These are phyloP conservation scores for Tridacna crocea DNA, from an alignment of 2,888 invertebrate species.

Conservation along the genomic window DNA sequence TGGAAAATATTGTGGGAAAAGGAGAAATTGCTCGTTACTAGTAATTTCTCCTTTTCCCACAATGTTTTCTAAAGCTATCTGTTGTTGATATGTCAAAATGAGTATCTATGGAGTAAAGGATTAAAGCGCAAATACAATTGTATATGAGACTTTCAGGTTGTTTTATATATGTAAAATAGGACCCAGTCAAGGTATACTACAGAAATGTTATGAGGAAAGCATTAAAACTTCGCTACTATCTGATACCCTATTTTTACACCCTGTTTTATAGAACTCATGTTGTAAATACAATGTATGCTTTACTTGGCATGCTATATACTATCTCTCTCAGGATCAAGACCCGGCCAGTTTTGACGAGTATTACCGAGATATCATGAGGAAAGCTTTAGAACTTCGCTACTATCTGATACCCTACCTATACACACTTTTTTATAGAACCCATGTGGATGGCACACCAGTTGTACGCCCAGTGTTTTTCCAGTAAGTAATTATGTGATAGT, in stretches of 20 bases:
- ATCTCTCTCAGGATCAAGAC: slow-evolving; percentile 88
- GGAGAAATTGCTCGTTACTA: too few species aligned
- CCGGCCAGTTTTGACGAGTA: slow-evolving; percentile 90
- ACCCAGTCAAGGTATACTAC: too few species aligned
- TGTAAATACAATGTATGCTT: not conserved
- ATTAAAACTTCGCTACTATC: slow-evolving; percentile 82
- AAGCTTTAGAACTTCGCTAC: slow-evolving; percentile 82
- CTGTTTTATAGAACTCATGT: not conserved
- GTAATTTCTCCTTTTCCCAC: too few species aligned
- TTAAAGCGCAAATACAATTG: too few species aligned
- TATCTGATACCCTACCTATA: slow-evolving; percentile 85
- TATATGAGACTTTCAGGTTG: too few species aligned
- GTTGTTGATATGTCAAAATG: too few species aligned
- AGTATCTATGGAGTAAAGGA: too few species aligned
- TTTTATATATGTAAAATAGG: too few species aligned
- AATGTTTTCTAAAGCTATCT: too few species aligned
- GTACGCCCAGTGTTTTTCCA: slow-evolving; percentile 78
- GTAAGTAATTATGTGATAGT: slow-evolving; percentile 69
- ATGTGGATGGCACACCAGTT: slow-evolving; percentile 76
- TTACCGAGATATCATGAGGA: slow-evolving; percentile 86
- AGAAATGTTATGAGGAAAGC: slow-evolving; percentile 83
- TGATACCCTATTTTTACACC: too few species aligned
- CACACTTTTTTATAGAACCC: slow-evolving; percentile 81
- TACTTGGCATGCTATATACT: too few species aligned
- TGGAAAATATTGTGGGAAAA: too few species aligned